Evolutionary conservation across 2,113 vertebrate genomes (phyloP).

Genomic region (Platichthys stellatus): DNA sequence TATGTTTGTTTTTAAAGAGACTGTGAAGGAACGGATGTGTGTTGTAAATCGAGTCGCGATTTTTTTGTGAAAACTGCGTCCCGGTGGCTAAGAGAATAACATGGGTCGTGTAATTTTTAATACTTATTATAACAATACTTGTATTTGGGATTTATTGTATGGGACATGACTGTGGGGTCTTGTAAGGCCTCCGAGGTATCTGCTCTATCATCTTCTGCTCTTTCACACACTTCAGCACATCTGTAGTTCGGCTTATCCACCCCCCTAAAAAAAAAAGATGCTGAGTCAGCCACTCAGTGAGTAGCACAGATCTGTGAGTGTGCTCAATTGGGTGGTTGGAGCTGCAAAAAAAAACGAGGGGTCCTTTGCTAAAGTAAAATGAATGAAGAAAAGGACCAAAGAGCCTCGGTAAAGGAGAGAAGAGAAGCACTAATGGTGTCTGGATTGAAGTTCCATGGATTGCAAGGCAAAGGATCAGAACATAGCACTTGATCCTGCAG

Average conservation of each 20-base stretch:
- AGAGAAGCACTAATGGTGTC: constrained; percentile 62
- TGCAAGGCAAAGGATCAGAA: constrained; percentile 58
- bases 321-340: constrained; percentile 54
- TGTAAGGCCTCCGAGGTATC: not conserved
- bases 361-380: constrained; percentile 36
- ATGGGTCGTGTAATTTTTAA: too few species aligned
- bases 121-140: too few species aligned
- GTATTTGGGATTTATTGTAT: not conserved
- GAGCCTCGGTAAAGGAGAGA: constrained; percentile 45
- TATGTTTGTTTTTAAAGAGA: too few species aligned
- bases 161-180: constrained; percentile 4
- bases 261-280: constrained; percentile 25
- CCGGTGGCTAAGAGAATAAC: too few species aligned
- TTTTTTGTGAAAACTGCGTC: too few species aligned
- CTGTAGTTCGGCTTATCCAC: constrained; percentile 60
- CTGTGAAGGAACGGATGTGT: too few species aligned
- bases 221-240: constrained; percentile 44
- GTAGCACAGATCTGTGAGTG: constrained; percentile 55
- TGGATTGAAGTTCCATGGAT: constrained; percentile 60
- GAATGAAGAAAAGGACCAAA: constrained; percentile 56
- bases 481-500: constrained; percentile 62
- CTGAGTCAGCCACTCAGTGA: constrained; percentile 54
- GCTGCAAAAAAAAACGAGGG: constrained; percentile 32
- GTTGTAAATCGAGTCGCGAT: too few species aligned
- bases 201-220: constrained; percentile 41